These are phyloP conservation scores for Stenopsyche tienmushanensis DNA, from an alignment of 1,140 invertebrate species.

Conservation along the genomic window DNA sequence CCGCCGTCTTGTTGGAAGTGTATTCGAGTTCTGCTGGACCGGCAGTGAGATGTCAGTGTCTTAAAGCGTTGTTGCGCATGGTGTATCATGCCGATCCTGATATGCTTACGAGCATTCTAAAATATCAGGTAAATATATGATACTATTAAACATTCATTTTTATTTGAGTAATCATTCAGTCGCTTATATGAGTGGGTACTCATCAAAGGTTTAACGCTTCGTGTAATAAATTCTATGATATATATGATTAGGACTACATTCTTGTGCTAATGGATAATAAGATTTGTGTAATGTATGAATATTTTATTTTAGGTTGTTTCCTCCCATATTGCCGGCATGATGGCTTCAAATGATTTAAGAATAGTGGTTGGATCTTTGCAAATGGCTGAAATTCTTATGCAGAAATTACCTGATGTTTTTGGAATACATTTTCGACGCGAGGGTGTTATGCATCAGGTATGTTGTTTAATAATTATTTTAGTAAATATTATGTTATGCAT, in stretches of 20 bases:
- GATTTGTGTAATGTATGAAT: neutral
- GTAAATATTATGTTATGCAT: neutral
- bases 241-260: neutral
- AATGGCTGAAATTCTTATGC: slow-evolving; percentile 95
- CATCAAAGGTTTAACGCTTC: too few species aligned
- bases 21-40: slow-evolving; percentile 96
- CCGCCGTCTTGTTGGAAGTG: slow-evolving; percentile 92
- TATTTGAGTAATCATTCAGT: neutral
- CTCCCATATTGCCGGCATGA: slow-evolving; percentile 96
- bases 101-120: slow-evolving; percentile 82
- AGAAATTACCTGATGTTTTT: slow-evolving; percentile 92
- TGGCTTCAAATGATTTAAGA: slow-evolving; percentile 92
- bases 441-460: slow-evolving; percentile 90
- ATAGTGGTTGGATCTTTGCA: slow-evolving; percentile 97
- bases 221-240: too few species aligned
- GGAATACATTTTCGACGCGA: slow-evolving; percentile 92
- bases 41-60: slow-evolving; percentile 94
- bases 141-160: neutral
- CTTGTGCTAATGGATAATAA: neutral
- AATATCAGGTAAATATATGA: slow-evolving; percentile 67
- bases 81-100: slow-evolving; percentile 90
- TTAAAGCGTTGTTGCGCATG: slow-evolving; percentile 92
- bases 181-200: too few species aligned
- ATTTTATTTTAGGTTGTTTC: slow-evolving; percentile 68
- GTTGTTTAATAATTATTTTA: slow-evolving; percentile 44